Evolutionary conservation across 1,140 invertebrate species (phyloP).

Genomic region (Orius laevigatus): DNA sequence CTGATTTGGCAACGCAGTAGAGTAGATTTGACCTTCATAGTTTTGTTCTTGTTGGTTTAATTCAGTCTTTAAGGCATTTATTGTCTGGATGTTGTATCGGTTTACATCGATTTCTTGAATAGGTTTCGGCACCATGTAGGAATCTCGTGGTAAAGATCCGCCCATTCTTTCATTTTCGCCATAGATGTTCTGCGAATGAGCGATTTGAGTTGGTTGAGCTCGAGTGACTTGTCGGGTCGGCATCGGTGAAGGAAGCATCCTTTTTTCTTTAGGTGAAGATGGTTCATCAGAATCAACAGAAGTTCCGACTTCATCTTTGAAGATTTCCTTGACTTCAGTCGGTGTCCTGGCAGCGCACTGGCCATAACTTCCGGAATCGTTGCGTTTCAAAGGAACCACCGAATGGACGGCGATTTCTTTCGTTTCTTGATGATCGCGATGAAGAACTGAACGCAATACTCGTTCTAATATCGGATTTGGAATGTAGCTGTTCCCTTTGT

Average conservation of each 20-base stretch:
- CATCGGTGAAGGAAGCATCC: slow-evolving; percentile 7
- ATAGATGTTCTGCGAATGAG: too few species aligned
- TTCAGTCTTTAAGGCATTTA: too few species aligned
- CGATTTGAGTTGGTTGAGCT: too few species aligned
- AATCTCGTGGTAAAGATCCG: too few species aligned
- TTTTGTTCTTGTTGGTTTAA: too few species aligned
- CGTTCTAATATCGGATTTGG: slow-evolving; percentile 79
- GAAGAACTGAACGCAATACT: slow-evolving; percentile 62
- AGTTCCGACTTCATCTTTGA: slow-evolving; percentile 5
- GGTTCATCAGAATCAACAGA: slow-evolving; percentile 3
- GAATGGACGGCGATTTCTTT: slow-evolving; percentile 22
- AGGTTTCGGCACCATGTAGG: too few species aligned
- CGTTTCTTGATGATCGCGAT: slow-evolving; percentile 31
- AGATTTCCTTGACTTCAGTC: slow-evolving; percentile 2
- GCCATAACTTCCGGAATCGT: slow-evolving; percentile 20
- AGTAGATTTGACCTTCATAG: background rate
- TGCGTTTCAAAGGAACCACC: slow-evolving; percentile 24
- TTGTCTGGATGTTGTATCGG: too few species aligned
- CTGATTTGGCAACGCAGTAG: slow-evolving; percentile 1
- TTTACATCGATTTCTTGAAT: too few species aligned
- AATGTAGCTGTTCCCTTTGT: slow-evolving; percentile 76
- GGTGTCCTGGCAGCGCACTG: slow-evolving; percentile 12
- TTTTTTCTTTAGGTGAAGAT: background rate
- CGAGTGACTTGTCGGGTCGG: background rate
- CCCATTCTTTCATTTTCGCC: too few species aligned